A percentile compares a stretch with the other conserved stretches of the same genome.
phyloP scores from a whole-genome alignment of 1,140 invertebrate genomes.

The Xylocopa sonorina region DNA sequence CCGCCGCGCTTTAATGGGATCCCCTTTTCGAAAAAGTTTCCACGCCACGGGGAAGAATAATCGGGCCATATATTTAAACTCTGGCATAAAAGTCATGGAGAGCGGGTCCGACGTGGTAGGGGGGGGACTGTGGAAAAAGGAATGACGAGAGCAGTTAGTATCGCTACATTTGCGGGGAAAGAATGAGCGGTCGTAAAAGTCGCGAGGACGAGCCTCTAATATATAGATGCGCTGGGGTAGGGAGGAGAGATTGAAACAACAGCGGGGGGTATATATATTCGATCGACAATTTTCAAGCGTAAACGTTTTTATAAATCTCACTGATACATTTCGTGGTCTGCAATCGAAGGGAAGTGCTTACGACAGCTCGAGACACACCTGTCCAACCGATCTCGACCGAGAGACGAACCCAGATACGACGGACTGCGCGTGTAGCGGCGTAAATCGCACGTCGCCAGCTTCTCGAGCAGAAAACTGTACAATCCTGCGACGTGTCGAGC shows the following conservation, averaged over 20 bases:
- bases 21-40: conserved; percentile 58
- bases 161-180: conserved; percentile 67
- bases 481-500: background rate
- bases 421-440: too few relatives aligned
- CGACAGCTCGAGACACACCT: too few relatives aligned
- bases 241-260: too few relatives aligned
- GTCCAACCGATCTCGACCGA: too few relatives aligned
- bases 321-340: too few relatives aligned
- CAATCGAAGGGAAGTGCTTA: too few relatives aligned
- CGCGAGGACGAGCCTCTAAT: conserved; percentile 45
- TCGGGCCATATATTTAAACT: conserved; percentile 64
- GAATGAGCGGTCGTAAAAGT: conserved; percentile 67
- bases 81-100: conserved; percentile 48
- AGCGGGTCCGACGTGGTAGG: background rate
- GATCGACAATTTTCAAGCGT: too few relatives aligned
- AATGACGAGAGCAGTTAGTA: conserved; percentile 64
- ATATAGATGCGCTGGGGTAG: conserved; percentile 22
- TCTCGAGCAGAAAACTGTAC: background rate
- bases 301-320: too few relatives aligned
- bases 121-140: background rate
- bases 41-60: conserved; percentile 61
- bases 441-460: background rate
- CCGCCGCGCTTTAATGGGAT: conserved; percentile 44
- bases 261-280: too few relatives aligned
- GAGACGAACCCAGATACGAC: too few relatives aligned